Percentiles rank a stretch among this genome's conserved stretches.
Evolutionary conservation across 2,888 invertebrate species (phyloP).

Genomic region (Nemotelus pantherinus): DNA sequence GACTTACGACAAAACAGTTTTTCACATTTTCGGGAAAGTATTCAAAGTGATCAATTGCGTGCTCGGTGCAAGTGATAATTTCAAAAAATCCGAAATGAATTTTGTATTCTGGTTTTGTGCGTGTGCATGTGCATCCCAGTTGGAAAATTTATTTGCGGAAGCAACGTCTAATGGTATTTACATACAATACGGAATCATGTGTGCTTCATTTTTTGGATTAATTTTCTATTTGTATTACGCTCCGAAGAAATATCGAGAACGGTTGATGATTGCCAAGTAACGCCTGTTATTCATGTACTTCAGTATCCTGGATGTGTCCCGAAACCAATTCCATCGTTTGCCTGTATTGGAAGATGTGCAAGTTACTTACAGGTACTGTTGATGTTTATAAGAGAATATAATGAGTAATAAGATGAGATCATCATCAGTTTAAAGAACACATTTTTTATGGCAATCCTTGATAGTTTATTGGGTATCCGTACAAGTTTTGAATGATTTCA

Average conservation of each 20-base stretch:
- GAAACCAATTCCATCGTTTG: slow-evolving; percentile 92
- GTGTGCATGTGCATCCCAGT: slow-evolving; percentile 45
- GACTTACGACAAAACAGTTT: neutral
- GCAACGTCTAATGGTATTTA: slow-evolving; percentile 43
- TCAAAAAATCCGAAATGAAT: slow-evolving; percentile 10
- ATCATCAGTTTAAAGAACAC: no score
- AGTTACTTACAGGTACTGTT: slow-evolving; percentile 87
- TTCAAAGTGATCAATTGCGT: neutral
- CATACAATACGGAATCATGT: neutral
- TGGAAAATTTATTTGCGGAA: slow-evolving; percentile 14
- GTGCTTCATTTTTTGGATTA: no score
- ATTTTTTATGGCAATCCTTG: no score
- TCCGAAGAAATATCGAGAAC: slow-evolving; percentile 41
- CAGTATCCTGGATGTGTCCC: slow-evolving; percentile 92
- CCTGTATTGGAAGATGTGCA: slow-evolving; percentile 89
- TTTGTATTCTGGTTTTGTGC: slow-evolving; percentile 42
- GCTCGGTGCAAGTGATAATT: neutral
- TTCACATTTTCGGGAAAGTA: slow-evolving; percentile 10
- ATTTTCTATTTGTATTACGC: neutral
- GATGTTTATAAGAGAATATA: no score
- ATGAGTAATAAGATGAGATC: no score
- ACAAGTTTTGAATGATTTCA: no score
- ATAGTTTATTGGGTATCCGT: no score
- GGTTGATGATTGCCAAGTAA: slow-evolving; percentile 85
- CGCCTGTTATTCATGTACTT: slow-evolving; percentile 90